A percentile compares a stretch with the other conserved stretches of the same genome.
phyloP scores from a whole-genome alignment of 2,113 vertebrate genomes.

The Gadus chalcogrammus region DNA sequence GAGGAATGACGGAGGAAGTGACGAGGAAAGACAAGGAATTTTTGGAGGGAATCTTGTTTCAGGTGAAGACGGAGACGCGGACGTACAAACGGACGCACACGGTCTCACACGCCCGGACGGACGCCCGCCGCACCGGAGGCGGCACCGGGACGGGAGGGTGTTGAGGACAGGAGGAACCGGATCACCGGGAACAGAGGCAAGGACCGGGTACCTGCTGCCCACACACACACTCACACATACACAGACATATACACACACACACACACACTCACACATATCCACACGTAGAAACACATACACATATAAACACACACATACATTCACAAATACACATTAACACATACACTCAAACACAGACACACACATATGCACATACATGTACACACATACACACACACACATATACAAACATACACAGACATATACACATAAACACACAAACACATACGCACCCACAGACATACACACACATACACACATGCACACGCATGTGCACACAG shows the following conservation, averaged over 20 bases:
- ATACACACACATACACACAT: neutral
- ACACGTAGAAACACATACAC: neutral
- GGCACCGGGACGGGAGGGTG: no score
- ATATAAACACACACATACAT: no score
- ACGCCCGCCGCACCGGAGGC: no score
- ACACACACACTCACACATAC: no score
- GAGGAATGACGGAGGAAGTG: neutral
- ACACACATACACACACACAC: neutral
- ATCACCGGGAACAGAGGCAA: no score
- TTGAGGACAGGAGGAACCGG: no score
- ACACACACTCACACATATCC: neutral
- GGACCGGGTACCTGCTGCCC: no score
- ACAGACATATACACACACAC: no score
- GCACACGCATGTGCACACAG: neutral
- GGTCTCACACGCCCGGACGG: no score
- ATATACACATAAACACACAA: neutral
- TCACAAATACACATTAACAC: no score
- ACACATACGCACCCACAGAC: no score
- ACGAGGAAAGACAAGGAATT: conserved; percentile 6
- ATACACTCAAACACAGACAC: neutral
- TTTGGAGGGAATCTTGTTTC: neutral
- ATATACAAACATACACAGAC: neutral
- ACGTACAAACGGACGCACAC: neutral
- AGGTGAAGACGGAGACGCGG: neutral
- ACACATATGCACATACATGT: neutral